phyloP scores from a whole-genome alignment of 2,113 vertebrate genomes.

The Mormyrus iriodes region DNA sequence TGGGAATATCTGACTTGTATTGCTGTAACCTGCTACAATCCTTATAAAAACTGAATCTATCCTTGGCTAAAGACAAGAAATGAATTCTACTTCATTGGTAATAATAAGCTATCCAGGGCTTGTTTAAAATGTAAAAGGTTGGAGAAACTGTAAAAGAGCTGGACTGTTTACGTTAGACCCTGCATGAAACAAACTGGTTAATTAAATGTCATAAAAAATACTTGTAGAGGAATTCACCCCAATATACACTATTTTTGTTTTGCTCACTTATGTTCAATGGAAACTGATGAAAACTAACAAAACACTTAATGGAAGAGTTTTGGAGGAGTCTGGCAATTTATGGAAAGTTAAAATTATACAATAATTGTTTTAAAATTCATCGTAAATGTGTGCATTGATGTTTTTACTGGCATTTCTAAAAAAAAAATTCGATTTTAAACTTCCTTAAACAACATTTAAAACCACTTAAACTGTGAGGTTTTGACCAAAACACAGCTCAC shows the following conservation, averaged over 20 bases:
- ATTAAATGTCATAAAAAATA: not conserved
- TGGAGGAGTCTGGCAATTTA: not conserved
- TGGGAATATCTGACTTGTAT: not conserved
- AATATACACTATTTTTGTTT: not conserved
- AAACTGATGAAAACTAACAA: not conserved
- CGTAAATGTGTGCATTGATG: not conserved
- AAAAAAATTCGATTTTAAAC: not conserved
- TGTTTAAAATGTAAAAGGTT: not conserved
- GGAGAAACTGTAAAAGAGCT: not conserved
- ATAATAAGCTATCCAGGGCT: not conserved
- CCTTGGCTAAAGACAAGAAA: not conserved
- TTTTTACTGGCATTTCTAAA: not conserved
- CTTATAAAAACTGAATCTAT: not conserved
- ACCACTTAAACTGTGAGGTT: not conserved
- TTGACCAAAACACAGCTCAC: not conserved
- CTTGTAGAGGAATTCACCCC: not conserved
- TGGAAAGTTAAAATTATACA: not conserved
- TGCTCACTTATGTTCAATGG: not conserved
- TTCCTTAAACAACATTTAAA: not conserved
- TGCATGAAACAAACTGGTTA: not conserved
- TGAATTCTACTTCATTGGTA: not conserved
- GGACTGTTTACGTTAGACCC: not conserved
- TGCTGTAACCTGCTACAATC: not conserved
- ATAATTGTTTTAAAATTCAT: not conserved
- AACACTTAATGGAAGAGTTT: not conserved